A percentile compares a stretch with the other conserved stretches of the same genome.
These are phyloP conservation scores for Heterodera carotae DNA, from an alignment of 1,140 invertebrate species.

Conservation along the genomic window DNA sequence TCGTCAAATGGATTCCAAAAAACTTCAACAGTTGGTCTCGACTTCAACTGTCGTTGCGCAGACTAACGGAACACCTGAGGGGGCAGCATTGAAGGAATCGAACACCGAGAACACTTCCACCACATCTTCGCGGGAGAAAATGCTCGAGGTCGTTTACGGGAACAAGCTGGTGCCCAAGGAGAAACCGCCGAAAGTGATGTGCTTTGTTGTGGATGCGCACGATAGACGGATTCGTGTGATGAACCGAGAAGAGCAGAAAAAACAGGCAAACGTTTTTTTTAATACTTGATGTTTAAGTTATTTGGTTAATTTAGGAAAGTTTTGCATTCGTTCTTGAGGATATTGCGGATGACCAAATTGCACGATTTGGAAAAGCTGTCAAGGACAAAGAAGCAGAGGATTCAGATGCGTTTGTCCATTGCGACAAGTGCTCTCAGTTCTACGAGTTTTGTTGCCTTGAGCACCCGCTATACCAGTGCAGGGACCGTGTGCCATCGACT, in stretches of 20 bases:
- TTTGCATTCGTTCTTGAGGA: constrained; percentile 16
- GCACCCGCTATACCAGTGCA: constrained; percentile 33
- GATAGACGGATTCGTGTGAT: constrained; percentile 30
- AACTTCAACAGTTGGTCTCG: constrained; percentile 19
- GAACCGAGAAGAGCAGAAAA: constrained; percentile 22
- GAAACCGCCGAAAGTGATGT: constrained; percentile 27
- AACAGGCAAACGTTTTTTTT: constrained; percentile 18
- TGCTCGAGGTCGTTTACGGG: constrained; percentile 22
- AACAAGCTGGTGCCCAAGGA: background rate
- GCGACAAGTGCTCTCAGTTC: constrained; percentile 28
- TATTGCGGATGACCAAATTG: constrained; percentile 15
- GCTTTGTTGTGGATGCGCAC: constrained; percentile 34
- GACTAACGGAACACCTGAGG: background rate
- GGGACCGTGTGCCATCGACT: constrained; percentile 19
- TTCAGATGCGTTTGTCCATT: constrained; percentile 29
- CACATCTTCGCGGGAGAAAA: background rate
- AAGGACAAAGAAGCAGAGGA: constrained; percentile 22
- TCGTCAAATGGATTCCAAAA: constrained; percentile 21
- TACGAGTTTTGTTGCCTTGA: constrained; percentile 30
- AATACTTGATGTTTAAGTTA: background rate
- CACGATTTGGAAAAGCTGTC: constrained; percentile 13
- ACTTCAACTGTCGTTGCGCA: constrained; percentile 1
- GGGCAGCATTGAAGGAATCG: background rate
- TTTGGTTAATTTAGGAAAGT: constrained; percentile 23
- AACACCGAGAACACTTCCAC: background rate